A percentile compares a stretch with the other conserved stretches of the same genome.
phyloP scores from a whole-genome alignment of 2,113 vertebrate genomes.

The Erythrolamprus reginae region DNA sequence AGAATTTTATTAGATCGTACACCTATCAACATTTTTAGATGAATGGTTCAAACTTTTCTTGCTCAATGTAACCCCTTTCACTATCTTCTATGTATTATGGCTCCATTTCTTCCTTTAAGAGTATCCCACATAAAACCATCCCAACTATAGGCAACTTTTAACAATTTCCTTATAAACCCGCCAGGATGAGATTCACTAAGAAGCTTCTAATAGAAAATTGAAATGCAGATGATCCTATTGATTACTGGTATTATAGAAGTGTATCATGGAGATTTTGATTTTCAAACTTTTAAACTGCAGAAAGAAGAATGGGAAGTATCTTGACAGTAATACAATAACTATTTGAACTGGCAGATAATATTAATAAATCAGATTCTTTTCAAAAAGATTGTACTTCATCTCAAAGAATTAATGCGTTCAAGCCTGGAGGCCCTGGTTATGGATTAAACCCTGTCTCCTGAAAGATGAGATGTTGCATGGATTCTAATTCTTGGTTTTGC shows the following conservation, averaged over 20 bases:
- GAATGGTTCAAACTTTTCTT: neutral
- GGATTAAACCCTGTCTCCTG: neutral
- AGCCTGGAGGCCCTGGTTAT: neutral
- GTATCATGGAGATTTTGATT: neutral
- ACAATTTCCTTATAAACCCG: neutral
- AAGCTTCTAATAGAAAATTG: neutral
- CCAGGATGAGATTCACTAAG: neutral
- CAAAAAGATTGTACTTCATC: neutral
- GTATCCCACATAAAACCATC: neutral
- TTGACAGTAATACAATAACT: neutral
- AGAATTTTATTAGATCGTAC: neutral
- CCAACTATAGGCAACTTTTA: neutral
- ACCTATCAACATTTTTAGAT: neutral
- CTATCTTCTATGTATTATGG: neutral
- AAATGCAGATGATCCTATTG: neutral
- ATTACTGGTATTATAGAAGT: neutral
- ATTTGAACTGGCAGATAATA: neutral
- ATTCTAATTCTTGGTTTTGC: no score
- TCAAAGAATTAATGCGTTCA: neutral
- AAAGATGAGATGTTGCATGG: neutral
- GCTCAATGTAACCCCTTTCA: neutral
- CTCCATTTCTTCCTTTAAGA: neutral
- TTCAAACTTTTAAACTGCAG: neutral
- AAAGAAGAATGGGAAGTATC: neutral
- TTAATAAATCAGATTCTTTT: neutral